Percentiles rank a stretch among this genome's conserved stretches.
These are phyloP conservation scores for Philhelius pedissequus DNA, from an alignment of 2,888 invertebrate species.

Conservation along the genomic window DNA sequence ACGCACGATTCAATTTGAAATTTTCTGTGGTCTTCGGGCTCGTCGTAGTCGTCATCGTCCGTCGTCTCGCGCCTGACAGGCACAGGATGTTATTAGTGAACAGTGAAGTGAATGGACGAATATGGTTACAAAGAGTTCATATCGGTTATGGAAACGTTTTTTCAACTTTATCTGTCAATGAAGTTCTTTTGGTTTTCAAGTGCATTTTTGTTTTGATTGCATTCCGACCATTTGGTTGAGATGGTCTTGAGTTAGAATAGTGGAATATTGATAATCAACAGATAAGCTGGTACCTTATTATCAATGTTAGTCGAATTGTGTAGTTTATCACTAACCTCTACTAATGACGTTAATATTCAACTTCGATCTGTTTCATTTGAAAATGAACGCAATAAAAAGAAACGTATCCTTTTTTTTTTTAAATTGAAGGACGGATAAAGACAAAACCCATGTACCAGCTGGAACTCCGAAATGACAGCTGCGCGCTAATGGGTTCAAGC, in stretches of 20 bases:
- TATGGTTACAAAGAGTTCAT: background rate
- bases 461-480: background rate
- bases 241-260: conserved; percentile 5
- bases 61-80: too few species aligned
- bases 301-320: background rate
- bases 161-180: conserved; percentile 21
- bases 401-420: background rate
- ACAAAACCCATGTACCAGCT: background rate
- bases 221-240: conserved; percentile 14
- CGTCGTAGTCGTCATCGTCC: too few species aligned
- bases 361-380: background rate
- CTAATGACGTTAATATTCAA: background rate
- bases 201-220: conserved; percentile 54
- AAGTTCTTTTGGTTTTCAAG: conserved; percentile 34
- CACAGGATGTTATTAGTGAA: background rate
- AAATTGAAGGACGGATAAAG: background rate
- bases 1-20: conserved; percentile 58
- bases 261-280: conserved; percentile 1
- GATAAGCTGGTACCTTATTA: conserved; percentile 25
- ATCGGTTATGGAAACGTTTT: conserved; percentile 18
- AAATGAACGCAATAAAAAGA: conserved; percentile 15
- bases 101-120: background rate
- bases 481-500: conserved; percentile 31
- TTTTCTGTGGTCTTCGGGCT: conserved; percentile 25
- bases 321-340: conserved; percentile 3